Evolutionary conservation across 2,888 invertebrate species (phyloP).

Genomic region (Epistrophe eligans): DNA sequence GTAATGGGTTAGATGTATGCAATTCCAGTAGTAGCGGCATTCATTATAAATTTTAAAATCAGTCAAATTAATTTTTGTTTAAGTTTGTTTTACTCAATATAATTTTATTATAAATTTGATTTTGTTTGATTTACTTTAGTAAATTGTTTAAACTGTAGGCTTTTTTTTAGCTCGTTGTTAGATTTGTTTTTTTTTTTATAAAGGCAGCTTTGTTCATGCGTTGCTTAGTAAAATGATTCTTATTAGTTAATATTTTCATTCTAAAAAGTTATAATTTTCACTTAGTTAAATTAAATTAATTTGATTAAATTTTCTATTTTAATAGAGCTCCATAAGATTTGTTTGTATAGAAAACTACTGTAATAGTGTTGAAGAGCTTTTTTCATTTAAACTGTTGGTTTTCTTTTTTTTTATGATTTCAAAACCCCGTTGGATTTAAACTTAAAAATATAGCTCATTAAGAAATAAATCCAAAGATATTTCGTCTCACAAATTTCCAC

Average conservation of each 20-base stretch:
- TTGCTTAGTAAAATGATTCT: not conserved
- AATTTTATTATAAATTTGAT: not conserved
- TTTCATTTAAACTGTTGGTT: too few species aligned
- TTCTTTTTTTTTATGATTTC: too few species aligned
- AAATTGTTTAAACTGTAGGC: not conserved
- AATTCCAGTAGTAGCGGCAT: conserved; percentile 49
- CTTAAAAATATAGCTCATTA: too few species aligned
- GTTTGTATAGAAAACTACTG: too few species aligned
- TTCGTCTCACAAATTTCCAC: too few species aligned
- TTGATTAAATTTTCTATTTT: not conserved
- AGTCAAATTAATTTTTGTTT: not conserved
- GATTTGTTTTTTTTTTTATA: not conserved
- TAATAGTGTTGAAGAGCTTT: too few species aligned
- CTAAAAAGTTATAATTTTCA: not conserved
- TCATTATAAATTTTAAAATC: conserved; percentile 12
- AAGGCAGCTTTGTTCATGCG: conserved; percentile 12
- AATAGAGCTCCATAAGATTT: too few species aligned
- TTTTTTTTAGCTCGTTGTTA: not conserved
- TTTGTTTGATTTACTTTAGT: not conserved
- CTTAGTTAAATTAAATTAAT: not conserved
- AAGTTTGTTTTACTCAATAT: too few species aligned
- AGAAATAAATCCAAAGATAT: too few species aligned
- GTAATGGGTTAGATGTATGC: conserved; percentile 49
- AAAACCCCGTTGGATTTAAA: too few species aligned
- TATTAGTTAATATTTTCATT: not conserved